These are phyloP conservation scores for Mesorhabditis sp. DNA, from an alignment of 2,888 invertebrate species.

Conservation along the genomic window DNA sequence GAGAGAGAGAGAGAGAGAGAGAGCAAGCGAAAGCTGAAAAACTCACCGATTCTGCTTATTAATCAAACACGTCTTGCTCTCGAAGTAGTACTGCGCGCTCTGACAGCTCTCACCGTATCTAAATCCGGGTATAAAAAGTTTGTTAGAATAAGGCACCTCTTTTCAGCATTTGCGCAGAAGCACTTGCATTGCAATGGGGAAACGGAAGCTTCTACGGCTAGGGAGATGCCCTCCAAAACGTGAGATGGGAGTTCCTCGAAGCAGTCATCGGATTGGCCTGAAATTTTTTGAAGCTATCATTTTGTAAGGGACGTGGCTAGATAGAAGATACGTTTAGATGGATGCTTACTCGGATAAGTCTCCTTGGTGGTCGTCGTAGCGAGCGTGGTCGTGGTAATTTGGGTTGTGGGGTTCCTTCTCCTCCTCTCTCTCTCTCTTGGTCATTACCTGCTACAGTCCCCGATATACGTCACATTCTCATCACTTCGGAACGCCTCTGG, in stretches of 20 bases:
- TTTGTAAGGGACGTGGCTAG: too few species aligned
- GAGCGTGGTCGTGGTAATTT: background rate
- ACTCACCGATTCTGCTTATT: slow-evolving; percentile 52
- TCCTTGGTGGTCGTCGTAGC: background rate
- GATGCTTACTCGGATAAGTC: background rate
- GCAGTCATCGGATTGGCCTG: slow-evolving; percentile 43
- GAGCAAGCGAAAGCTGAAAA: background rate
- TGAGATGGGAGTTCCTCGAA: slow-evolving; percentile 50
- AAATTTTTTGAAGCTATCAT: background rate
- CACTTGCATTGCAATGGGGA: slow-evolving; percentile 26
- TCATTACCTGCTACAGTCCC: slow-evolving; percentile 34
- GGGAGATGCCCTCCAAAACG: slow-evolving; percentile 52
- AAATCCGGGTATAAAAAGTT: background rate
- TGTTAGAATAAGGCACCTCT: slow-evolving; percentile 11
- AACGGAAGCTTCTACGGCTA: slow-evolving; percentile 47
- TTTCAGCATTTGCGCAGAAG: slow-evolving; percentile 25
- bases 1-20: too few species aligned
- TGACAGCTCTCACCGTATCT: slow-evolving; percentile 52
- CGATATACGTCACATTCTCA: slow-evolving; percentile 44
- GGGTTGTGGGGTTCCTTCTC: too few species aligned
- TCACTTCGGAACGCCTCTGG: slow-evolving; percentile 18
- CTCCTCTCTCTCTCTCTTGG: background rate
- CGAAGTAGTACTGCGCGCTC: slow-evolving; percentile 53
- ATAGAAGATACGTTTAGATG: too few species aligned
- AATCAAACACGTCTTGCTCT: slow-evolving; percentile 53